phyloP scores from a whole-genome alignment of 2,888 invertebrate genomes.

The Fabriciana adippe region DNA sequence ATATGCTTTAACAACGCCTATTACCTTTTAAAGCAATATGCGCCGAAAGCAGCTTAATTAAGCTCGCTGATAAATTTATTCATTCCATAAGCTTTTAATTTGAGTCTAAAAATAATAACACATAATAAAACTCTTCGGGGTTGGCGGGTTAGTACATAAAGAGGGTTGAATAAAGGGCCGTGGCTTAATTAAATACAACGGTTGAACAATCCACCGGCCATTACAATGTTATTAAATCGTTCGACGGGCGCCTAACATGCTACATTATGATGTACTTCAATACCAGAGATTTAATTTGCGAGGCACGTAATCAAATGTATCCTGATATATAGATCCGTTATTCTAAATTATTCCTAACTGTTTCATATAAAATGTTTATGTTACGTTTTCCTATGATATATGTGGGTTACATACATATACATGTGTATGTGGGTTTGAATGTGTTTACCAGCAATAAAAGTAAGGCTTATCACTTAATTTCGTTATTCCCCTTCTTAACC shows the following conservation, averaged over 20 bases:
- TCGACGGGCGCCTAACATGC: slow-evolving; percentile 67
- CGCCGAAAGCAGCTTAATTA: slow-evolving; percentile 31
- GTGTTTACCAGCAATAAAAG: too few species aligned
- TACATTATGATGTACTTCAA: slow-evolving; percentile 68
- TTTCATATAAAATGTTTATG: slow-evolving; percentile 12
- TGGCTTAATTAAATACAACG: slow-evolving; percentile 75
- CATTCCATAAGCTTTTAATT: slow-evolving; percentile 47
- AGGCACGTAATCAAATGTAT: slow-evolving; percentile 48
- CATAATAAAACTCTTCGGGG: slow-evolving; percentile 65
- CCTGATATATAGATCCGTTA: slow-evolving; percentile 6
- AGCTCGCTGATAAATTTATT: slow-evolving; percentile 41
- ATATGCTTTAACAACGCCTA: slow-evolving; percentile 27
- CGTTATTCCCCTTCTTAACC: too few species aligned
- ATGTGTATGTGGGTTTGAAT: background rate
- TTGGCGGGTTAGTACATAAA: slow-evolving; percentile 44
- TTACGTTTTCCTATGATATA: background rate
- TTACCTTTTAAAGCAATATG: slow-evolving; percentile 32
- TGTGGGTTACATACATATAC: slow-evolving; percentile 1
- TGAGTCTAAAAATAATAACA: slow-evolving; percentile 63
- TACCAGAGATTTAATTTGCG: slow-evolving; percentile 66
- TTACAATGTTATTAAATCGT: slow-evolving; percentile 80
- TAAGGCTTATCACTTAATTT: too few species aligned
- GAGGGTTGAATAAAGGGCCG: slow-evolving; percentile 62
- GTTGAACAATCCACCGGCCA: slow-evolving; percentile 66
- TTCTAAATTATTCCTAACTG: slow-evolving; percentile 8